Conservation (phyloP, 2,113 vertebrate species). For the Melanocharis versteri region DNA sequence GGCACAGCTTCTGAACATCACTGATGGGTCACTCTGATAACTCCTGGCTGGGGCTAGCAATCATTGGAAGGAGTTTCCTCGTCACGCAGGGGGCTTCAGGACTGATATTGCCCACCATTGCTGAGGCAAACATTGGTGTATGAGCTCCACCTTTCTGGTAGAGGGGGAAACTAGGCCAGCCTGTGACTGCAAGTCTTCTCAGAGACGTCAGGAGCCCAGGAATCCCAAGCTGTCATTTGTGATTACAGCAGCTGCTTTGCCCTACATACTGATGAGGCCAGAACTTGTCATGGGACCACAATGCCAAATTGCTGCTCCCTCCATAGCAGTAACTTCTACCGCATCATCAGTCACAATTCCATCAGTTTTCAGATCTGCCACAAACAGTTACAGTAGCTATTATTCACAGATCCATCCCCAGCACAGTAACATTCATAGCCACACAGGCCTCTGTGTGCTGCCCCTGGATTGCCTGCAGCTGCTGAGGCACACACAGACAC, state of each 20-base stretch:
- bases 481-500: background rate
- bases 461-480: background rate
- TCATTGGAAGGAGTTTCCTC: background rate
- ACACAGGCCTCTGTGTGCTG: background rate
- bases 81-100: background rate
- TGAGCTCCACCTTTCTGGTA: background rate
- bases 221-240: background rate
- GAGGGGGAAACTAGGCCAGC: background rate
- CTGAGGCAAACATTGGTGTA: background rate
- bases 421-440: fast-evolving
- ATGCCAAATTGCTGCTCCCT: background rate
- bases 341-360: background rate
- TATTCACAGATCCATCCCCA: background rate
- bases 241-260: background rate
- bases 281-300: background rate
- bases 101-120: background rate
- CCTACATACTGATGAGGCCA: background rate
- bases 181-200: background rate
- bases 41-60: background rate
- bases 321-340: background rate
- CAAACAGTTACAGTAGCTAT: background rate
- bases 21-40: background rate
- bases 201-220: background rate
- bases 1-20: background rate
- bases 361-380: slow-evolving; percentile 4